These are phyloP conservation scores for Thryonomys swinderianus DNA, from an alignment of 2,113 vertebrate species.

Conservation along the genomic window DNA sequence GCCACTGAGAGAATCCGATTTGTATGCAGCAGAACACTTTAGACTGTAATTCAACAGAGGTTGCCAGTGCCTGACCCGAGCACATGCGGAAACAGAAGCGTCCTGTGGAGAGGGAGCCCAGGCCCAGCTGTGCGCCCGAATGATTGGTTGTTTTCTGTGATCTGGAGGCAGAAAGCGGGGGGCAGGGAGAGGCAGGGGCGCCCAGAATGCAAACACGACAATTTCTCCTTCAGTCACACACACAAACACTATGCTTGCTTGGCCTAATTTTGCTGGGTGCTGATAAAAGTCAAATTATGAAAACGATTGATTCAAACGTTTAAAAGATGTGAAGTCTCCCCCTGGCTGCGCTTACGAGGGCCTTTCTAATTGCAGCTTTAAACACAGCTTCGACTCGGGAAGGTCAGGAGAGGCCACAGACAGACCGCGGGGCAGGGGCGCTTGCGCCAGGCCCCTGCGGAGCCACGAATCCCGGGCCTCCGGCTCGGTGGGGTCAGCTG, in stretches of 20 bases:
- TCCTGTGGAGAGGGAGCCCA: background rate
- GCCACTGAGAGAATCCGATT: background rate
- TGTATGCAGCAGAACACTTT: background rate
- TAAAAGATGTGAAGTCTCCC: background rate
- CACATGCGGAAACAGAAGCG: background rate
- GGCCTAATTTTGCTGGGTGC: constrained; percentile 31
- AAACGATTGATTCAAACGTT: constrained; percentile 28
- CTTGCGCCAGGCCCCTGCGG: background rate
- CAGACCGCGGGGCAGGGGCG: background rate
- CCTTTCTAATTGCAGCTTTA: constrained; percentile 17
- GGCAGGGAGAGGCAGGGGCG: background rate
- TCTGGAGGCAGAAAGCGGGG: background rate
- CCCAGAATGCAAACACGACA: background rate
- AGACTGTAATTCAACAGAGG: no score
- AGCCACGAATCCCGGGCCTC: constrained; percentile 31
- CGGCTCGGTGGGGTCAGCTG: background rate
- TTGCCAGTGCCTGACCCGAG: background rate
- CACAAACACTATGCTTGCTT: constrained; percentile 32
- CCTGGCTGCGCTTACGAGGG: background rate
- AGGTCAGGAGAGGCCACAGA: constrained; percentile 65
- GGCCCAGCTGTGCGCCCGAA: constrained; percentile 37
- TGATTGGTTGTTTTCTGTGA: constrained; percentile 30
- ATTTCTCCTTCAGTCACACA: constrained; percentile 43
- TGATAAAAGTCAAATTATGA: constrained; percentile 43
- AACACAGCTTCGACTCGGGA: constrained; percentile 57